Conservation (phyloP, 2,797 vertebrate species). For the Crocodylus rhombifer region DNA sequence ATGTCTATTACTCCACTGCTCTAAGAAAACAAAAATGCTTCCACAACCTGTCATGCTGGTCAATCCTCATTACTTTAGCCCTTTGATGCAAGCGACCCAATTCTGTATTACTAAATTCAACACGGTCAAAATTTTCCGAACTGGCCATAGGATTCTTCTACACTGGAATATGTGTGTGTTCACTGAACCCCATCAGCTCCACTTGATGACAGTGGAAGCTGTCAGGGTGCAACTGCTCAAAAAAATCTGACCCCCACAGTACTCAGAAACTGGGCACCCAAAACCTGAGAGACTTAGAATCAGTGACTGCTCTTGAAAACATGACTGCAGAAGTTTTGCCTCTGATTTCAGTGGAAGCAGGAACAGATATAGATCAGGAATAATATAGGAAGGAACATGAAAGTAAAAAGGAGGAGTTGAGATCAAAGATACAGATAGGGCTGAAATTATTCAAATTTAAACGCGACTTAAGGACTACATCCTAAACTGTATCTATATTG, state of each 20-base stretch:
- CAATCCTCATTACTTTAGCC: not conserved
- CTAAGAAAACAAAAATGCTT: not conserved
- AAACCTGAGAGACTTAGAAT: not conserved
- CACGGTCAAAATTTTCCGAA: not conserved
- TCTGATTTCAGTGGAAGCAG: not conserved
- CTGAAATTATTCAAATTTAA: not conserved
- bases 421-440: not conserved
- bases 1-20: rapidly evolving
- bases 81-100: not conserved
- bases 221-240: not conserved
- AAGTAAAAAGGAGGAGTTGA: conserved; percentile 27
- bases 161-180: not conserved
- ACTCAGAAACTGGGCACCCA: not conserved
- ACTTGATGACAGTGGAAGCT: not conserved
- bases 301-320: not conserved
- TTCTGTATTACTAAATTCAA: not conserved
- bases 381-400: not conserved
- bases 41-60: not conserved
- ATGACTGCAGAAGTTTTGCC: not conserved
- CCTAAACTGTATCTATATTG: not conserved
- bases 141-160: rapidly evolving
- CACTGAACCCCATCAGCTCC: not conserved
- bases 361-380: not conserved
- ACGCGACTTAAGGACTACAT: not conserved
- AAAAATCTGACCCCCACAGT: not conserved